A percentile compares a stretch with the other conserved stretches of the same genome.
Conservation (phyloP, 2,888 invertebrate species). For the Apomyelois bistriatella region DNA sequence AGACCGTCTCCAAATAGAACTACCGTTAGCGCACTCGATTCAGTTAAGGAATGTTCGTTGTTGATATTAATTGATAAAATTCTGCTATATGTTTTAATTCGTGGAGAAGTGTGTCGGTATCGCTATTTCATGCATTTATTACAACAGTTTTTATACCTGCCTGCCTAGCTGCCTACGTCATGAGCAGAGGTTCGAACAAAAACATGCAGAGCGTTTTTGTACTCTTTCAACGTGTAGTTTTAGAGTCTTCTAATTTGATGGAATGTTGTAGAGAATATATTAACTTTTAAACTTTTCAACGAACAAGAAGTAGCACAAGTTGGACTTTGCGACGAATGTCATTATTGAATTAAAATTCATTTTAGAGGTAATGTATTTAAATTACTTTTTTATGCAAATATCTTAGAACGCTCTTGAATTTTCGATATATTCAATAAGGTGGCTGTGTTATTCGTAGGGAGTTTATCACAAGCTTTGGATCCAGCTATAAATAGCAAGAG, state of each 20-base stretch:
- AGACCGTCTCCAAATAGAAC: slow-evolving; percentile 30
- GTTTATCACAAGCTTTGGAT: background rate
- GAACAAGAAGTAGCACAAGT: background rate
- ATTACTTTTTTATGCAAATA: background rate
- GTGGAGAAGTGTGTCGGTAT: background rate
- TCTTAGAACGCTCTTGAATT: background rate
- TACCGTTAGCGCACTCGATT: slow-evolving; percentile 33
- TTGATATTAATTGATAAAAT: background rate
- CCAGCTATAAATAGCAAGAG: slow-evolving; percentile 44
- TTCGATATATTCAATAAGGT: background rate
- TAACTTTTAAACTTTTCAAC: no score
- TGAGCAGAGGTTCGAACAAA: background rate
- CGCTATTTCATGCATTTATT: background rate
- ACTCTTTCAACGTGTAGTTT: background rate
- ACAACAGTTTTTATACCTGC: background rate
- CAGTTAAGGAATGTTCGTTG: background rate
- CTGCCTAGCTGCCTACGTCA: background rate
- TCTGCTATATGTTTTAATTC: background rate
- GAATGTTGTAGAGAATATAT: background rate
- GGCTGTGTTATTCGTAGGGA: background rate
- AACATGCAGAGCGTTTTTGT: background rate
- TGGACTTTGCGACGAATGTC: background rate
- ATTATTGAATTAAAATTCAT: background rate
- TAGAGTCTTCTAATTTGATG: background rate
- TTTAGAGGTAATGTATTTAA: background rate